A percentile compares a stretch with the other conserved stretches of the same genome.
phyloP scores from a whole-genome alignment of 2,888 invertebrate genomes.

The Euphydryas editha region DNA sequence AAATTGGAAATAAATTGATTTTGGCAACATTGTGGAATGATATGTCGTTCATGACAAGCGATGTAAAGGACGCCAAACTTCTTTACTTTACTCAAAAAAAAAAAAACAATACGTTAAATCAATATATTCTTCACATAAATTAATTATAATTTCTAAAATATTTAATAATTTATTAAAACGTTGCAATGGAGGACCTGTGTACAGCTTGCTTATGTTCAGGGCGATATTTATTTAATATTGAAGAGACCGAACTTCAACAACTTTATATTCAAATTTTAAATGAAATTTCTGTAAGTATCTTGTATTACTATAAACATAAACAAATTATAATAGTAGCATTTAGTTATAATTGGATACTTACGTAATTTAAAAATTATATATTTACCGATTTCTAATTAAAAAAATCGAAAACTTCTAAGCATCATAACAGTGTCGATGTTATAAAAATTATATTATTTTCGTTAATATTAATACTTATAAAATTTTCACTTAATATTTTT shows the following conservation, averaged over 20 bases:
- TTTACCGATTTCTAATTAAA: no score
- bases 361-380: no score
- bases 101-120: constrained; percentile 5
- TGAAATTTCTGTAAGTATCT: constrained; percentile 64
- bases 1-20: no score
- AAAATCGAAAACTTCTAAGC: no score
- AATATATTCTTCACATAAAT: background rate
- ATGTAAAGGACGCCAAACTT: constrained; percentile 8
- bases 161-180: background rate
- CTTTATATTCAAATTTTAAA: constrained; percentile 67
- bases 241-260: constrained; percentile 57
- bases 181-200: constrained; percentile 68
- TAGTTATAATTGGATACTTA: no score
- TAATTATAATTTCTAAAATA: background rate
- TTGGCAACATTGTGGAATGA: background rate
- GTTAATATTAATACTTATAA: no score
- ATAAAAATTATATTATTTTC: no score
- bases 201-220: constrained; percentile 64
- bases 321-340: no score
- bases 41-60: background rate
- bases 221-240: constrained; percentile 59
- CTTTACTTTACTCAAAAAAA: background rate
- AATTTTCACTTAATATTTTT: no score
- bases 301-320: background rate
- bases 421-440: no score